A percentile compares a stretch with the other conserved stretches of the same genome.
Conservation (phyloP, 2,888 invertebrate species). For the Brachypterus glaber region DNA sequence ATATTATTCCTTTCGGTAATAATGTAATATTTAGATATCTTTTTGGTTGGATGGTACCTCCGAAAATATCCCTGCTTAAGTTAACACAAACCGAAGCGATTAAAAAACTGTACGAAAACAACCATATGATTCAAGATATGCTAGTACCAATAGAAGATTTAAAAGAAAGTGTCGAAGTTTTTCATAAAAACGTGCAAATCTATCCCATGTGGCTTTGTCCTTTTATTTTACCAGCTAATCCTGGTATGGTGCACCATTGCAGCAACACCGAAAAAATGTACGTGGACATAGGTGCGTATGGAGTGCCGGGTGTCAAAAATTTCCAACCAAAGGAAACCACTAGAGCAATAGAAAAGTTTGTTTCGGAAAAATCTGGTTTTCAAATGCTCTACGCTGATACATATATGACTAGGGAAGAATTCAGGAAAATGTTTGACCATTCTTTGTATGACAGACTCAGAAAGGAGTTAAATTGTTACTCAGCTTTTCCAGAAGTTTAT, state of each 20-base stretch:
- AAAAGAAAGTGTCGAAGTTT: conserved; percentile 50
- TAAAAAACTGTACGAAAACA: conserved; percentile 60
- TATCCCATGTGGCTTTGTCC: conserved; percentile 81
- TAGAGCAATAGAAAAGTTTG: conserved; percentile 59
- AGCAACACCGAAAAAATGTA: conserved; percentile 42
- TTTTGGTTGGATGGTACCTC: conserved; percentile 75
- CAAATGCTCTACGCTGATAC: conserved; percentile 83
- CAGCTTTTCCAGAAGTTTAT: conserved; percentile 73
- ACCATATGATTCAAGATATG: conserved; percentile 76
- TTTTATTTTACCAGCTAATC: conserved; percentile 56
- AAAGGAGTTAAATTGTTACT: conserved; percentile 48
- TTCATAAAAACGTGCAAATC: conserved; percentile 55
- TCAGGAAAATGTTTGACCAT: conserved; percentile 72
- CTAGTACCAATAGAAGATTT: conserved; percentile 58
- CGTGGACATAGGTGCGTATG: conserved; percentile 75
- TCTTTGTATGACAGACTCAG: conserved; percentile 60
- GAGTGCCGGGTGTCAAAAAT: conserved; percentile 54
- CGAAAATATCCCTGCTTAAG: conserved; percentile 72
- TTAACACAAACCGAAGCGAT: conserved; percentile 63
- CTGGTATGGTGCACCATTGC: conserved; percentile 59
- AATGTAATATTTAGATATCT: conserved; percentile 59
- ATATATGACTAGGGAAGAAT: conserved; percentile 63
- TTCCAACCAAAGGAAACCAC: conserved; percentile 58
- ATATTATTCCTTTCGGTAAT: conserved; percentile 78
- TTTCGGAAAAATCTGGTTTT: conserved; percentile 59